Evolutionary conservation across 1,140 invertebrate species (phyloP).

Genomic region (Caenorhabditis brenneri): DNA sequence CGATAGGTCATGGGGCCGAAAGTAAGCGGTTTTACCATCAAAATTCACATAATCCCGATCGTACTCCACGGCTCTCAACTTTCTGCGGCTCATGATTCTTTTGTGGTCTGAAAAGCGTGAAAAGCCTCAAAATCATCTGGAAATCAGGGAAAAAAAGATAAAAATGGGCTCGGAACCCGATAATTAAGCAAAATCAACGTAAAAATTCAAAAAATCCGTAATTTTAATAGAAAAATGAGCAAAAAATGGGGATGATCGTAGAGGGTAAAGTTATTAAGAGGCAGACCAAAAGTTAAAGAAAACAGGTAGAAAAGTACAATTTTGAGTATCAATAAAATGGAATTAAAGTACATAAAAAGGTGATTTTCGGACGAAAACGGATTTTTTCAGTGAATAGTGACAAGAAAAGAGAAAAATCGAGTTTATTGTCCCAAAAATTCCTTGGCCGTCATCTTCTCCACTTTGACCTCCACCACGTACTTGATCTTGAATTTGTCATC

Average conservation of each 20-base stretch:
- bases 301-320: neutral
- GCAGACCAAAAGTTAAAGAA: neutral
- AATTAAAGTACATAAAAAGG: too few species aligned
- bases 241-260: too few species aligned
- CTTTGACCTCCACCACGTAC: constrained; percentile 5
- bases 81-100: constrained; percentile 5
- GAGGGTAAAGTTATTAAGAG: neutral
- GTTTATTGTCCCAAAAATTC: neutral
- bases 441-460: neutral
- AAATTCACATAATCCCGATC: constrained; percentile 39
- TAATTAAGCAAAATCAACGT: neutral
- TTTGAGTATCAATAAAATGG: too few species aligned
- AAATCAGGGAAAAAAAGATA: neutral
- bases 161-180: neutral
- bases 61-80: constrained; percentile 25
- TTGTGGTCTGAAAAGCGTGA: too few species aligned
- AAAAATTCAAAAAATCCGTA: neutral
- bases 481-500: constrained; percentile 10
- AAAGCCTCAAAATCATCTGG: too few species aligned
- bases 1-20: neutral
- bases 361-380: too few species aligned
- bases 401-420: neutral
- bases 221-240: too few species aligned
- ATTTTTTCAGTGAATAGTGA: too few species aligned
- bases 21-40: neutral